These are phyloP conservation scores for Dasysyrphus albostriatus DNA, from an alignment of 2,888 invertebrate species.

Conservation along the genomic window DNA sequence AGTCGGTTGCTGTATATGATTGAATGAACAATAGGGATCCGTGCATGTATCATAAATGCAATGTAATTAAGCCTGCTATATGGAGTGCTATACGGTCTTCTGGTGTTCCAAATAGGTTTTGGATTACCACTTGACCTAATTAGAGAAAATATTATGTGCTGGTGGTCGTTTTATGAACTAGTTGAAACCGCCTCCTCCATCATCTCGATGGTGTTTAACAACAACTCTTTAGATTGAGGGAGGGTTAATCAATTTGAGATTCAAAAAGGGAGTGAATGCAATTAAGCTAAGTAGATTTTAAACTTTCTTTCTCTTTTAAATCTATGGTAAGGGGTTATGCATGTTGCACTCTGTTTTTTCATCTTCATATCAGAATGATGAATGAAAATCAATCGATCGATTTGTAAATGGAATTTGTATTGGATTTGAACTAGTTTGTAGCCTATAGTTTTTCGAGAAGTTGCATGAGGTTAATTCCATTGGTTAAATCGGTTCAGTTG, in stretches of 20 bases:
- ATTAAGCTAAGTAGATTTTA: conserved; percentile 18
- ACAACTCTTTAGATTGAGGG: conserved; percentile 4
- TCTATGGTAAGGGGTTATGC: no score
- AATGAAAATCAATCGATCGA: no score
- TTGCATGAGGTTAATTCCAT: no score
- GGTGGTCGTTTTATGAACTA: conserved; percentile 22
- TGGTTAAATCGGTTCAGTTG: no score
- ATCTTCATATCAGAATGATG: no score
- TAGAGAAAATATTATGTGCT: conserved; percentile 24
- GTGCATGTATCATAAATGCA: conserved; percentile 40
- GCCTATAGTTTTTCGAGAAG: no score
- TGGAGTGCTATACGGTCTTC: background rate
- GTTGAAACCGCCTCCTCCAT: conserved; percentile 6
- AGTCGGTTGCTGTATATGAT: conserved; percentile 4
- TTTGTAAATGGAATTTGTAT: no score
- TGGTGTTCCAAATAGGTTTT: conserved; percentile 37
- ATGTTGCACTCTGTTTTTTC: no score
- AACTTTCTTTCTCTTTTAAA: no score
- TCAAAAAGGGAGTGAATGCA: conserved; percentile 18
- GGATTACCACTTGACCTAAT: conserved; percentile 73
- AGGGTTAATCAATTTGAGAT: conserved; percentile 35
- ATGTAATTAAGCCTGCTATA: conserved; percentile 50
- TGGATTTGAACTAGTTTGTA: no score
- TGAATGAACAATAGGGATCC: conserved; percentile 35
- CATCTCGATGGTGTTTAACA: background rate